Base-by-base conservation (phyloP, 2,888 invertebrate species). In the Phaedon cochleariae region DNA sequence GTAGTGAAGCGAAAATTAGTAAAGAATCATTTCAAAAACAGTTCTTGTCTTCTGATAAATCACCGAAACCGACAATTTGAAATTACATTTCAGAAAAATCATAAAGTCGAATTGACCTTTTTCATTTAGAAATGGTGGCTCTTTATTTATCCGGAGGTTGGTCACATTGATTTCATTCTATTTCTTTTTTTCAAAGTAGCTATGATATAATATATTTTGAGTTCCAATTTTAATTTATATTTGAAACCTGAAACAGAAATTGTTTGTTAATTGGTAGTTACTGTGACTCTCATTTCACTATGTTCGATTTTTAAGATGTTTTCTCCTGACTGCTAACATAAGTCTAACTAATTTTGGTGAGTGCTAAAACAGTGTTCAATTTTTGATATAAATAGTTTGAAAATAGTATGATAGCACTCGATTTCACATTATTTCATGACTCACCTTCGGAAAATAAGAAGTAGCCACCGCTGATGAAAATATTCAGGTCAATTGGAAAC, bases 401-500 rank as follows among this genome's bases (percentile, higher is more conserved):
- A 18, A 52, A 20, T 61, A 15, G n/a, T n/a, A 10, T 46, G 45
- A n/a, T n/a, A n/a, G n/a, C n/a, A n/a, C n/a, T n/a, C n/a, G n/a
- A n/a, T n/a, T n/a, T n/a, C n/a, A n/a, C 4, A 46, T 46, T 10
- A 4, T 51, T 46, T 20, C 18, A 21, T 20, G 17, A 15, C 6
- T 12, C 3, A 46, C 29, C 10, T 46, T 22, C 45, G 18, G 20
- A 57, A 41, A 41, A 22, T 48, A 9, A 9, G 9, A 20, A 48
- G 1, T 7, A n/a, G 22, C 26, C 22, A 51, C 26, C 15, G n/a
- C 51, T n/a, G 21, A 51, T 1, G 58, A 29, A 15, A 34, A 41
- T 4, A 12, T n/a, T 41, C 41, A 41, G 15, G 41, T 41, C 41
- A 41, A 41, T 15, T 78, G 84, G 84, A 85, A 85, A 85, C 84